Conservation (phyloP, 1,140 invertebrate species). For the Hesperophylax magnus region DNA sequence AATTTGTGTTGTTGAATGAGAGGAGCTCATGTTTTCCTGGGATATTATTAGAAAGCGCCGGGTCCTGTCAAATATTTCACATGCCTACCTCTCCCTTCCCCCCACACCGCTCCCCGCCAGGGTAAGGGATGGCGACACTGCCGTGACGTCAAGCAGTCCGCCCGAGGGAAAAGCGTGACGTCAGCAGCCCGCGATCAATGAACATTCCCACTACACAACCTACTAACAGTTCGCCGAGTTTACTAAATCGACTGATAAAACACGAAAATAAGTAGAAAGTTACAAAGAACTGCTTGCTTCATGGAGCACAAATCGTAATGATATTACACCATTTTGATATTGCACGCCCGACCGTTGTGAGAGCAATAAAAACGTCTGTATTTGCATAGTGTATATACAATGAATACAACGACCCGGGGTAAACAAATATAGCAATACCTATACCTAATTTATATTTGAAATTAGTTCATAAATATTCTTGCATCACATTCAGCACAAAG, state of each 20-base stretch:
- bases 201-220: slow-evolving; percentile 22
- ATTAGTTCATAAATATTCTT: no score
- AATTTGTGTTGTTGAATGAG: slow-evolving; percentile 11
- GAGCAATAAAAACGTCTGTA: background rate
- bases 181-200: slow-evolving; percentile 44
- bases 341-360: background rate
- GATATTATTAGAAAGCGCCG: slow-evolving; percentile 32
- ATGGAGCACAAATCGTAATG: background rate
- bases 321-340: background rate
- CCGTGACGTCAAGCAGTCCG: slow-evolving; percentile 24
- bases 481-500: no score
- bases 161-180: slow-evolving; percentile 24
- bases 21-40: slow-evolving; percentile 1
- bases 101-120: background rate
- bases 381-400: background rate
- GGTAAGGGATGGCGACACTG: background rate
- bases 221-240: background rate
- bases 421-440: background rate
- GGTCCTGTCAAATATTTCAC: slow-evolving; percentile 29
- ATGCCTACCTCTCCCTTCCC: slow-evolving; percentile 1
- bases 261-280: slow-evolving; percentile 12
- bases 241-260: slow-evolving; percentile 11
- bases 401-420: background rate
- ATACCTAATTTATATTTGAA: no score
- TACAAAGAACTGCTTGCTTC: background rate